Base-by-base conservation (phyloP, 2,888 invertebrate species). In the Amaurobius ferox region DNA sequence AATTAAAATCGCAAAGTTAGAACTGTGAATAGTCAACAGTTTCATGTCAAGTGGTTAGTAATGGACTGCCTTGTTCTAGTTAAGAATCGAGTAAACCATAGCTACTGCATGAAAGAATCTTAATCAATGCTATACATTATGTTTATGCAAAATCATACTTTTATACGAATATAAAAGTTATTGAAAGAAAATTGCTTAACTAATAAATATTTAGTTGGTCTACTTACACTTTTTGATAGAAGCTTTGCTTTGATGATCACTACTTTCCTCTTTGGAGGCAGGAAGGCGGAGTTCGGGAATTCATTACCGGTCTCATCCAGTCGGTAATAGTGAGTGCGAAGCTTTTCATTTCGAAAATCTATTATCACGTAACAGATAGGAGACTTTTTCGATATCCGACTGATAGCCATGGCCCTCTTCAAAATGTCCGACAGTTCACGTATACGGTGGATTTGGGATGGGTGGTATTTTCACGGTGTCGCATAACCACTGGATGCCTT, bases 171-270 rank as follows among this genome's bases (percentile, higher is more conserved):
- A n/a, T n/a, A n/a, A n/a, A n/a, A n/a, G n/a, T n/a, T n/a, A n/a
- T n/a, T n/a, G n/a, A n/a, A n/a, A n/a, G n/a, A n/a, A n/a, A n/a
- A n/a, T n/a, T n/a, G n/a, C n/a, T n/a, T n/a, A n/a, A n/a, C n/a
- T n/a, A n/a, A n/a, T n/a, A n/a, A n/a, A n/a, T n/a, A n/a, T n/a
- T n/a, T n/a, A n/a, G n/a, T n/a, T n/a, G n/a, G n/a, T n/a, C 13
- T 35, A 79, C 81, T 81, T 76, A 81, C 81, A 32, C 39, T 61
- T 48, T 68, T 74, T 0, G 74, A 48, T 0, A 70, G 32, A 0
- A 76, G 7, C 26, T 74, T 76, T n/a, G 81, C 81, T 23, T 70
- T 39, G 44, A 81, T 74, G 62, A 81, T n/a, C 23, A 80, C 80
- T 28, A 74, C 61, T 39, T 30, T 62, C 23, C 35, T 74, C 0